These are phyloP conservation scores for Hoplodrina ambigua DNA, from an alignment of 2,888 invertebrate species.

Conservation along the genomic window DNA sequence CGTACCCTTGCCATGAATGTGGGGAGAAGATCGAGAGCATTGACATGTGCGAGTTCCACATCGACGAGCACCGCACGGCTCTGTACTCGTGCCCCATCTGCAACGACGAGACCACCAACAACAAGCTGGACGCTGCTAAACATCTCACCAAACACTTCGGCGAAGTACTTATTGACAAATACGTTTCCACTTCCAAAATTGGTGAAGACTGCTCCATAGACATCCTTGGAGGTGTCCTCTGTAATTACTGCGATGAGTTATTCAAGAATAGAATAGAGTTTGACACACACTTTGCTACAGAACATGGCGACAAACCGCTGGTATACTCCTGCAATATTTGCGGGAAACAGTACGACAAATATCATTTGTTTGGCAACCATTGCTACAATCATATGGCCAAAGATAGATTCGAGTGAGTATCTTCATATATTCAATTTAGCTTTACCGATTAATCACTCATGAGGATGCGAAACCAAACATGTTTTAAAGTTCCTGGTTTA, in stretches of 20 bases:
- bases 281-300: constrained; percentile 87
- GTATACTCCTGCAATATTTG: constrained; percentile 91
- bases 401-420: constrained; percentile 82
- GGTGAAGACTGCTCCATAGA: constrained; percentile 85
- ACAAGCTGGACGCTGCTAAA: constrained; percentile 70
- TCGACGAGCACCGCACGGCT: constrained; percentile 77
- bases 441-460: neutral
- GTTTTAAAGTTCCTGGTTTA: too few relatives aligned
- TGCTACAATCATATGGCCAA: constrained; percentile 88
- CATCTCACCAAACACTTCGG: constrained; percentile 83
- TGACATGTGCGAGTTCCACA: constrained; percentile 79
- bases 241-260: constrained; percentile 87
- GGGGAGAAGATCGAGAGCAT: constrained; percentile 71
- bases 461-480: too few relatives aligned
- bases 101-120: constrained; percentile 71
- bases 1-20: constrained; percentile 80
- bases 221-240: constrained; percentile 85
- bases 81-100: constrained; percentile 84
- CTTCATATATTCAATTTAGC: constrained; percentile 8
- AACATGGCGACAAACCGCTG: constrained; percentile 79
- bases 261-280: constrained; percentile 88
- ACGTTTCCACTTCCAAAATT: constrained; percentile 56
- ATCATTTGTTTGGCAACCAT: constrained; percentile 88
- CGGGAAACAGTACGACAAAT: constrained; percentile 88
- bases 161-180: constrained; percentile 65